Base-by-base conservation (phyloP, 2,888 invertebrate genomes). In the Eristalinus sepulchralis region DNA sequence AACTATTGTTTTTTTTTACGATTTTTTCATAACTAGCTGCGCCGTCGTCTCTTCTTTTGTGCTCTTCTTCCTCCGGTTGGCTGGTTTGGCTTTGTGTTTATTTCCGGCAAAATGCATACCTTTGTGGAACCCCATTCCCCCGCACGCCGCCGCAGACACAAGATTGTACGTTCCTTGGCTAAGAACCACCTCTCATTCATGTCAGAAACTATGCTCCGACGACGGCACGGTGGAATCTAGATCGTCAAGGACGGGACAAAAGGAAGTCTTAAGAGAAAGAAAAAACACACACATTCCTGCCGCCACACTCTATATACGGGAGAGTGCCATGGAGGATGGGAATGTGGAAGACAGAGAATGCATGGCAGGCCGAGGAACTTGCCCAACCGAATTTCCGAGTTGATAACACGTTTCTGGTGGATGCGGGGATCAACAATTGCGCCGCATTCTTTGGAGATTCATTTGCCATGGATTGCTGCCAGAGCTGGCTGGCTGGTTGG, bases 221-320 rank as follows among this genome's bases (percentile, higher is more conserved):
- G 13, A 11, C 47, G 55, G 66, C 66, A 67, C 57, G 59, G 59
- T 27, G 68, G 72, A 77, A 85, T 82, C 82, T 85, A 78, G 85
- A 85, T 77, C 85, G 82, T 77, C 85, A 85, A 85, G 85, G 85
- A 85, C 85, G 82, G 71, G 33, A 70, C 76, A 85, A 78, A 85
- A 66, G 68, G 73, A 82, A 73, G 77, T 77, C 59, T 68, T 24
- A 60, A 24, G 31, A 53, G 59, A 9, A 67, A 70, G 33, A 39
- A 57, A 64, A 72, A 47, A 47, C n/a, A 47, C 47, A 47, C 47
- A 47, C 47, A 47, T 47, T 47, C 47, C 17, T 47, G 47, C 47
- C 47, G 8, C 17, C 17, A 17, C 47, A 47, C n/a, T 39, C 13
- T 39, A 39, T n/a, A 39, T n/a, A 13, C 13, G 36, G n/a, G 24